A percentile compares a stretch with the other conserved stretches of the same genome.
Conservation (phyloP, 2,888 invertebrate species). For the Latrodectus elegans region DNA sequence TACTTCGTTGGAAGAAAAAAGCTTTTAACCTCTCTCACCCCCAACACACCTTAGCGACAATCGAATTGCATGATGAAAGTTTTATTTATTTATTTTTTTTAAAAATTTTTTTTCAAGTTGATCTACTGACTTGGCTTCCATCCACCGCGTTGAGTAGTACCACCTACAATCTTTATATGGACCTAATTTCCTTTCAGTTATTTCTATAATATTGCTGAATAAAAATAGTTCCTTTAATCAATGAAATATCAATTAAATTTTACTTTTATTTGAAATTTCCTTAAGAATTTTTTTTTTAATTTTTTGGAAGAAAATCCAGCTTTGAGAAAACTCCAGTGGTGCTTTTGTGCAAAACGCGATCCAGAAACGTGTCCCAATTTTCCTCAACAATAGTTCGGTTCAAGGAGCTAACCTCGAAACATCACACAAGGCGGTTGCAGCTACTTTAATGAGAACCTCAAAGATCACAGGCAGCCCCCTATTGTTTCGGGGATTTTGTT, state of each 20-base stretch:
- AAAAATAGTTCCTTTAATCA: too few relatives aligned
- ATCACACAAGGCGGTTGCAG: conserved; percentile 23
- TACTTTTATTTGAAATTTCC: too few relatives aligned
- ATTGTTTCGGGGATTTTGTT: conserved; percentile 58
- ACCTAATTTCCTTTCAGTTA: too few relatives aligned
- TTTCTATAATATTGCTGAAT: too few relatives aligned
- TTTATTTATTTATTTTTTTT: too few relatives aligned
- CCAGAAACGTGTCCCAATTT: conserved; percentile 35
- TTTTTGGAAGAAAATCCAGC: background rate
- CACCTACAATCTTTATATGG: too few relatives aligned
- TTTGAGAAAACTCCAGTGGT: background rate
- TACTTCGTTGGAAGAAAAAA: background rate
- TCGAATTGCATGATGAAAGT: conserved; percentile 50
- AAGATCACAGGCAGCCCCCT: conserved; percentile 52
- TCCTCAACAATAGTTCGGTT: conserved; percentile 52
- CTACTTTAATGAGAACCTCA: conserved; percentile 57
- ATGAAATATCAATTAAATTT: too few relatives aligned
- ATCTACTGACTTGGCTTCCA: too few relatives aligned
- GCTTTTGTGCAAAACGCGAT: conserved; percentile 19
- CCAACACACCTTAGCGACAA: conserved; percentile 41
- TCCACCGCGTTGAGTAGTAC: too few relatives aligned
- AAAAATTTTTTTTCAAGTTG: background rate
- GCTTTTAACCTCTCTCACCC: conserved; percentile 48
- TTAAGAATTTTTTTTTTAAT: too few relatives aligned
- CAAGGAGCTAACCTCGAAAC: conserved; percentile 65